phyloP scores from a whole-genome alignment of 2,113 vertebrate genomes.

The Menidia beryllina region DNA sequence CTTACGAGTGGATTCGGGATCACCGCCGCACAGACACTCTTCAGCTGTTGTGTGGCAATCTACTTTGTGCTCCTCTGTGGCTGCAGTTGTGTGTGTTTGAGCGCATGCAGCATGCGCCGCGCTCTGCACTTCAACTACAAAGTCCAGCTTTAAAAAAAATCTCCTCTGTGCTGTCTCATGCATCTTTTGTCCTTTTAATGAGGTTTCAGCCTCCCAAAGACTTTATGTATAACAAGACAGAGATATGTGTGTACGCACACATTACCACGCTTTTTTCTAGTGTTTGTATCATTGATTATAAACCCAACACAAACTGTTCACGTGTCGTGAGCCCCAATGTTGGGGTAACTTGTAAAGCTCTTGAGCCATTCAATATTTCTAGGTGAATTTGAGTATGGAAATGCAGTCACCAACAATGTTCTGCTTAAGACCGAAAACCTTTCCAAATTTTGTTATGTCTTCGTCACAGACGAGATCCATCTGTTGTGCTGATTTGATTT shows the following conservation, averaged over 20 bases:
- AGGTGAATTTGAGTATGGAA: not conserved
- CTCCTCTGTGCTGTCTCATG: constrained; percentile 56
- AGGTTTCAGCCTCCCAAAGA: constrained; percentile 61
- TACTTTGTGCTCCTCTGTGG: constrained; percentile 26
- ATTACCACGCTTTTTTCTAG: constrained; percentile 36
- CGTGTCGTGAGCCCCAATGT: not conserved
- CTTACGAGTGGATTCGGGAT: constrained; percentile 21
- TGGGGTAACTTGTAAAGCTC: not conserved
- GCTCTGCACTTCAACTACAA: constrained; percentile 64
- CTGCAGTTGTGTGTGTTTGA: constrained; percentile 32
- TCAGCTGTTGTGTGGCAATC: constrained; percentile 54
- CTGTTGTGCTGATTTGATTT: not conserved
- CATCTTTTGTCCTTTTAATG: constrained; percentile 64
- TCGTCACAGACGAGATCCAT: not conserved
- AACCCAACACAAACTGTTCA: constrained; percentile 17
- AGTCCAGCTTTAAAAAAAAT: constrained; percentile 63
- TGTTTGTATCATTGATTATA: constrained; percentile 30
- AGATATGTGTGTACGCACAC: constrained; percentile 41
- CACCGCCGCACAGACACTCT: constrained; percentile 57
- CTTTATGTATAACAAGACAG: constrained; percentile 61
- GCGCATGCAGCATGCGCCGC: constrained; percentile 12
- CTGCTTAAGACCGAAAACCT: not conserved
- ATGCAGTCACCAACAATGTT: no score
- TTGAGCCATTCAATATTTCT: not conserved
- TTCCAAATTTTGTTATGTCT: not conserved